Evolutionary conservation across 2,888 invertebrate species (phyloP).

Genomic region (Glyphotaelius pellucidus): DNA sequence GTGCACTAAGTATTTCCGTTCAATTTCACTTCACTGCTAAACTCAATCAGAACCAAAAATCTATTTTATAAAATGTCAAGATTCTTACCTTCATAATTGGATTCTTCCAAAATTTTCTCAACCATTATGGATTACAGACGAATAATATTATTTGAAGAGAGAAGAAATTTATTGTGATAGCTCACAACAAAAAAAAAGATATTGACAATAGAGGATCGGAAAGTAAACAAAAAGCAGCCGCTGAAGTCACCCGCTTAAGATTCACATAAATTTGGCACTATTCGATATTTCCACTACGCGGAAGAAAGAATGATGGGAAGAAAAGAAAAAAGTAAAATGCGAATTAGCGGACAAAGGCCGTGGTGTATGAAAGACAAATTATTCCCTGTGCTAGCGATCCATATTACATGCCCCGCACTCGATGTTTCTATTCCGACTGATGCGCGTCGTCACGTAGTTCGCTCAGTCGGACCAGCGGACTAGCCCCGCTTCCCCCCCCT

Average conservation of each 20-base stretch:
- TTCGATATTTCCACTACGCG: constrained; percentile 41
- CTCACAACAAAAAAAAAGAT: constrained; percentile 53
- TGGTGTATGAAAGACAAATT: constrained; percentile 62
- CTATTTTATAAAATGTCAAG: constrained; percentile 19
- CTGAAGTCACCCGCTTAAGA: constrained; percentile 43
- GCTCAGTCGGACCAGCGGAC: constrained; percentile 27
- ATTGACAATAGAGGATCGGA: constrained; percentile 29
- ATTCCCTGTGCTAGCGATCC: constrained; percentile 62
- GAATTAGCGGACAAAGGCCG: constrained; percentile 63
- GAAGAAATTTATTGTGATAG: constrained; percentile 44
- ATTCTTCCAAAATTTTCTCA: constrained; percentile 79
- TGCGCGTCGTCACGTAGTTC: constrained; percentile 49
- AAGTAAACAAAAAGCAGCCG: constrained; percentile 58
- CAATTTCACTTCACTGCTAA: constrained; percentile 2
- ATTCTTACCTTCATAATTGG: constrained; percentile 77
- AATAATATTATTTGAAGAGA: constrained; percentile 36
- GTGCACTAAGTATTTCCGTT: not conserved
- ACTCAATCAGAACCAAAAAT: not conserved
- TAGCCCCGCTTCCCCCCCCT: constrained; percentile 3
- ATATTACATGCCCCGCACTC: constrained; percentile 57
- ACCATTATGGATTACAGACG: constrained; percentile 70
- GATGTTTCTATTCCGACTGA: constrained; percentile 64
- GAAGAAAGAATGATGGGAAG: constrained; percentile 51
- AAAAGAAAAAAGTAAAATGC: constrained; percentile 60
- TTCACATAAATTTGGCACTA: constrained; percentile 59